Base-by-base conservation (phyloP, 2,888 invertebrate genomes). In the Cybosia mesomella region DNA sequence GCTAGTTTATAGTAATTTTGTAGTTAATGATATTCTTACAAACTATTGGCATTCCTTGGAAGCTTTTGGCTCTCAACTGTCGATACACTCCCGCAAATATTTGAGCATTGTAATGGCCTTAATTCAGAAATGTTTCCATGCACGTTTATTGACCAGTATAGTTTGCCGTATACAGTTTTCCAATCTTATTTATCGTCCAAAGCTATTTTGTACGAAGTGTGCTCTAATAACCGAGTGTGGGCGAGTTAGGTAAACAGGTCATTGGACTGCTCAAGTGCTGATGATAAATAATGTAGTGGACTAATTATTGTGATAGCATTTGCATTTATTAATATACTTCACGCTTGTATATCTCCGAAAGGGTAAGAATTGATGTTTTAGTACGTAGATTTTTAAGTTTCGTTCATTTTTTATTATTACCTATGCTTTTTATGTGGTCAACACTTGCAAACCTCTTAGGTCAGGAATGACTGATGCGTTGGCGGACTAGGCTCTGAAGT, bases 161-260 rank as follows among this genome's bases (percentile, higher is more conserved):
- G 57, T 79, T 64, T 58, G 71, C 57, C 65, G 53, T 64, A 24
- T 66, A 58, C 55, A 55, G 60, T 63, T 60, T 58, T 63, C 32
- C 39, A 63, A 78, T 74, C 71, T 74, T 67, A 76, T 73, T 71
- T 66, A 64, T 58, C 57, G 67, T 74, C 54, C n/a, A n/a, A 22
- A n/a, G 13, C 60, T 71, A 76, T 76, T 61, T 73, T 70, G 70
- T 73, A 55, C 10, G 64, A 22, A 49, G 58, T 8, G 34, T 70
- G 66, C 70, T n/a, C 69, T 67, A 64, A 67, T 43, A 66, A 66
- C 55, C n/a, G 55, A 36, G 59, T 43, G 63, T 66, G 58, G 34
- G 22, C 57, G 43, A 63, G 22, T 36, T 28, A 43, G 32, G 58
- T 54, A 55, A 61, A 58, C 34, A 61, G 43, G 34, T 49, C 36